A percentile compares a stretch with the other conserved stretches of the same genome.
phyloP scores from a whole-genome alignment of 2,113 vertebrate genomes.

The Notarius lentiginosus region DNA sequence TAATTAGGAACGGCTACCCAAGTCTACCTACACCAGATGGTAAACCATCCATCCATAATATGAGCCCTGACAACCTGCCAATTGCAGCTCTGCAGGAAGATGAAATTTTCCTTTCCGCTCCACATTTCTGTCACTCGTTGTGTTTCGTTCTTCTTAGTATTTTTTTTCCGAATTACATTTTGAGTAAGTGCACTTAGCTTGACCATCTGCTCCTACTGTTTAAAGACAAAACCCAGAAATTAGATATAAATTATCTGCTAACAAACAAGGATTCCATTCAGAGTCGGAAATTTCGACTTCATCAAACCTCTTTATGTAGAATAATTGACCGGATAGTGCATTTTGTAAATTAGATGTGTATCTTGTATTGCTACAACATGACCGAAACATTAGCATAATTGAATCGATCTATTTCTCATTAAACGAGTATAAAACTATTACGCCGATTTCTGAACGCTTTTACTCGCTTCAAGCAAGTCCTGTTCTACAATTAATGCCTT shows the following conservation, averaged over 20 bases:
- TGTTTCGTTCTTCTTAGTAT: too few species aligned
- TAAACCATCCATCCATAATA: constrained; percentile 46
- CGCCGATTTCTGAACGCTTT: not conserved
- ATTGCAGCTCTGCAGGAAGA: constrained; percentile 25
- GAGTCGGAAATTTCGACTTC: not conserved
- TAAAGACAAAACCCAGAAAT: not conserved
- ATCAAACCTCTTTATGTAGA: not conserved
- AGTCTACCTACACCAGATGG: constrained; percentile 46
- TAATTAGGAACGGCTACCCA: constrained; percentile 22
- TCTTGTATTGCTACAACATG: not conserved
- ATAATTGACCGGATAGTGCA: not conserved
- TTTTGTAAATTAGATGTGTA: not conserved
- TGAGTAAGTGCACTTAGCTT: not conserved
- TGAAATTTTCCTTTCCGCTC: constrained; percentile 4
- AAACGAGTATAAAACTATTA: not conserved
- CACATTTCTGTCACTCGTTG: constrained; percentile 13
- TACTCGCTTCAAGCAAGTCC: not conserved
- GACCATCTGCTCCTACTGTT: not conserved
- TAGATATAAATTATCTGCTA: not conserved
- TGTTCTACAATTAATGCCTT: not conserved
- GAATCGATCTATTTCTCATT: not conserved
- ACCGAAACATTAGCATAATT: not conserved
- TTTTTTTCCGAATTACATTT: not conserved
- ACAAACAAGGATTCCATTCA: not conserved
- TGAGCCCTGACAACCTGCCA: constrained; percentile 39